These are phyloP conservation scores for Ceratothoa steindachneri DNA, from an alignment of 2,888 invertebrate species.

Conservation along the genomic window DNA sequence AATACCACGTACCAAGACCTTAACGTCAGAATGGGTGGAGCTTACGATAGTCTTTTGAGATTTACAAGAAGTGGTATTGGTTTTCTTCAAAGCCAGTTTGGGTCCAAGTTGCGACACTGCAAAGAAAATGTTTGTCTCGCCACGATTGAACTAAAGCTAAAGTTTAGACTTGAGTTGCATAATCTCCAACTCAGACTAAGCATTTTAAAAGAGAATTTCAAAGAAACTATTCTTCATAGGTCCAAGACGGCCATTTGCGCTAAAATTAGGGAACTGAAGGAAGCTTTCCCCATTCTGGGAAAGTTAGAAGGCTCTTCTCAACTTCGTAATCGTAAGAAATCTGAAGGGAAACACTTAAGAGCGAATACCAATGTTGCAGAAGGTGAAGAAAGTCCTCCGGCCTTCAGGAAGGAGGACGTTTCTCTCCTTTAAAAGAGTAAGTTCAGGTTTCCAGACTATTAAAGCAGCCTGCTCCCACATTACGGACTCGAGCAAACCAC, in stretches of 20 bases:
- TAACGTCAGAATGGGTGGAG: background rate
- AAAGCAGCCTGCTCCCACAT: too few relatives aligned
- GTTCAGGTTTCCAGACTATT: too few relatives aligned
- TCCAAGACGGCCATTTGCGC: background rate
- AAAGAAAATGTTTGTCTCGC: background rate
- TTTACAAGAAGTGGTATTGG: background rate
- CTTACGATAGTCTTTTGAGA: background rate
- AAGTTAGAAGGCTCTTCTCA: background rate
- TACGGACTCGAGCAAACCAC: too few relatives aligned
- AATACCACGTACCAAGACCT: background rate
- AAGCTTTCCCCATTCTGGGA: background rate
- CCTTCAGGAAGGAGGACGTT: background rate
- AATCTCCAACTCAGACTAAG: background rate
- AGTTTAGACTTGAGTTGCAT: background rate
- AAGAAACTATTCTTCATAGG: background rate
- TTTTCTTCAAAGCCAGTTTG: background rate
- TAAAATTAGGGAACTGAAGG: background rate
- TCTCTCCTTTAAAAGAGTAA: background rate
- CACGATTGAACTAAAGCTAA: slow-evolving; percentile 3
- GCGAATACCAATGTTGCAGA: too few relatives aligned
- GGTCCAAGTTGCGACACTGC: background rate
- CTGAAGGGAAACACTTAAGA: too few relatives aligned
- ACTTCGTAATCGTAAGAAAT: too few relatives aligned
- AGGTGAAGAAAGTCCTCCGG: background rate
- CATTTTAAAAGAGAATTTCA: background rate